Conservation (phyloP, 2,888 invertebrate genomes). For the Drosophila helvetica region DNA sequence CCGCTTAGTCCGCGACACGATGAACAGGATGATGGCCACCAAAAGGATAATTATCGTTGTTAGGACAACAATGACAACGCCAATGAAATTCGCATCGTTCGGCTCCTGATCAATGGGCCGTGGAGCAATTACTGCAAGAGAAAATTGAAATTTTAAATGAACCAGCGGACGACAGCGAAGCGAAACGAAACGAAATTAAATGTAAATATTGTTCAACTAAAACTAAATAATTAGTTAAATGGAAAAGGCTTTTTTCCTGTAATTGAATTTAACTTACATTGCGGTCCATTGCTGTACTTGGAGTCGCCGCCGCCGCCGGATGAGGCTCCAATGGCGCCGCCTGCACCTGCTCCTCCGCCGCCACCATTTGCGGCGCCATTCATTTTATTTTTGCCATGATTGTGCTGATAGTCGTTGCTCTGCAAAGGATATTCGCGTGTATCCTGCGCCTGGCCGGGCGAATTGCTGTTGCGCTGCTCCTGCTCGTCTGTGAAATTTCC, state of each 20-base stretch:
- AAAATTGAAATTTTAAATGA: constrained; percentile 58
- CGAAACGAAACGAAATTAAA: constrained; percentile 71
- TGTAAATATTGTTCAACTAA: constrained; percentile 70
- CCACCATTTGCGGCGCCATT: constrained; percentile 51
- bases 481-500: constrained; percentile 88
- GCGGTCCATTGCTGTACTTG: constrained; percentile 80
- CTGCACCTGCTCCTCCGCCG: constrained; percentile 40
- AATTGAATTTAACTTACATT: constrained; percentile 77
- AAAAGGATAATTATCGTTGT: constrained; percentile 89
- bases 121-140: constrained; percentile 83
- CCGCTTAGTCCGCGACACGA: constrained; percentile 87
- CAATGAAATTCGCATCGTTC: constrained; percentile 86
- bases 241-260: constrained; percentile 21
- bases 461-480: constrained; percentile 77
- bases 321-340: constrained; percentile 45
- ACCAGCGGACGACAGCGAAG: constrained; percentile 48
- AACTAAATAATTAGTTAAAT: constrained; percentile 68
- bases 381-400: constrained; percentile 80
- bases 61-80: constrained; percentile 88
- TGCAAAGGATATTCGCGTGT: constrained; percentile 87
- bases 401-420: constrained; percentile 87
- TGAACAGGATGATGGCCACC: constrained; percentile 88
- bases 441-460: constrained; percentile 82
- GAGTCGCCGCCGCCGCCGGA: constrained; percentile 38
- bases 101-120: constrained; percentile 86